Evolutionary conservation across 2,888 invertebrate genomes (phyloP).

Genomic region (Drosophila maculinotata): DNA sequence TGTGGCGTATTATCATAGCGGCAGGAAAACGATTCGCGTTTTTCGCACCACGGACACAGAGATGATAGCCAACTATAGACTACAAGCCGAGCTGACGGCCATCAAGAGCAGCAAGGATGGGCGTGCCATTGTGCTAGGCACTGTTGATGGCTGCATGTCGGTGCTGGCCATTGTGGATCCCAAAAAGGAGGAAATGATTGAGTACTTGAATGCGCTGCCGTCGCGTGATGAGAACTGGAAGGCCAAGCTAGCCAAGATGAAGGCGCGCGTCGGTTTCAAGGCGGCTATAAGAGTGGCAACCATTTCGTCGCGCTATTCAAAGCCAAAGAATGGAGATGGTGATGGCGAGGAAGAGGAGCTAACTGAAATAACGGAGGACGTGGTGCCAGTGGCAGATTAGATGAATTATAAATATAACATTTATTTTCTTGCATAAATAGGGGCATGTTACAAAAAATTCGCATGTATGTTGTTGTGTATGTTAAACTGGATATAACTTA

Average conservation of each 20-base stretch:
- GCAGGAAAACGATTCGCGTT: conserved; percentile 95
- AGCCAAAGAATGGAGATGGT: conserved; percentile 55
- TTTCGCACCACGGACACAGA: conserved; percentile 96
- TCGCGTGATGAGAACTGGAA: conserved; percentile 90
- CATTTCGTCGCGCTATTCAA: conserved; percentile 84
- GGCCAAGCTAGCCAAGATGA: conserved; percentile 88
- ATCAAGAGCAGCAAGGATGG: conserved; percentile 92
- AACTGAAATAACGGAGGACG: conserved; percentile 65
- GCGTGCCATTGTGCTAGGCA: conserved; percentile 93
- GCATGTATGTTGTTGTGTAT: conserved; percentile 38
- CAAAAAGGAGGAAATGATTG: conserved; percentile 87
- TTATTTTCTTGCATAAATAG: conserved; percentile 74
- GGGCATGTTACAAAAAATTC: conserved; percentile 68
- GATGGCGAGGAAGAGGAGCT: conserved; percentile 62
- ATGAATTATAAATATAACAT: conserved; percentile 74
- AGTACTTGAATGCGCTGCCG: conserved; percentile 88
- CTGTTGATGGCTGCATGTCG: conserved; percentile 96
- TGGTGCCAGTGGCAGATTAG: conserved; percentile 58
- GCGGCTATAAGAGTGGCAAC: conserved; percentile 89
- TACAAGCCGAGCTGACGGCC: conserved; percentile 95
- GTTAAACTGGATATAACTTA: conserved; percentile 58
- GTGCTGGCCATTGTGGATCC: conserved; percentile 93
- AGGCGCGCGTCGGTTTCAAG: conserved; percentile 88
- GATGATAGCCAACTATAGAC: conserved; percentile 96
- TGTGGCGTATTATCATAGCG: conserved; percentile 97